Percentiles rank a stretch among this genome's conserved stretches.
phyloP scores from a whole-genome alignment of 2,888 invertebrate species.

The Linnaemya tessellans region DNA sequence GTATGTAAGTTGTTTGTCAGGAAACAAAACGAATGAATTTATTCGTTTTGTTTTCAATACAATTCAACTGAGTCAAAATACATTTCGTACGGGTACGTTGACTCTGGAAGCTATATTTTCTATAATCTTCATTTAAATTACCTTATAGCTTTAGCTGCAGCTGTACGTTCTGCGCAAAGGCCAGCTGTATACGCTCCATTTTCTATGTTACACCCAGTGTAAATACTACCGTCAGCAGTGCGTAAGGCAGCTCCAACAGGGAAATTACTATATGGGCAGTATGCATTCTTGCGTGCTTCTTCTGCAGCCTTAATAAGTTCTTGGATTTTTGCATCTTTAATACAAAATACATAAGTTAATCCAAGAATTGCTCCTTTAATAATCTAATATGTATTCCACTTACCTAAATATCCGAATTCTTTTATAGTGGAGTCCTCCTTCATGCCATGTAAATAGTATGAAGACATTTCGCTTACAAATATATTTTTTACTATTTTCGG shows the following conservation, averaged over 20 bases:
- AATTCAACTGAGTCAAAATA: no score
- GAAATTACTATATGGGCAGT: conserved; percentile 94
- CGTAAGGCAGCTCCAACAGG: conserved; percentile 93
- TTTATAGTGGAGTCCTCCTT: conserved; percentile 77
- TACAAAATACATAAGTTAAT: conserved; percentile 5
- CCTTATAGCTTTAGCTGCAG: conserved; percentile 88
- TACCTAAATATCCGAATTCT: conserved; percentile 78
- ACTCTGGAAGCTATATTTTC: no score
- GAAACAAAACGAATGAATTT: no score
- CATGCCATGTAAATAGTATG: conserved; percentile 78
- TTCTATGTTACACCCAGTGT: conserved; percentile 95
- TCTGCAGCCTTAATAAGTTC: conserved; percentile 87
- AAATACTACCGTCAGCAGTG: conserved; percentile 87
- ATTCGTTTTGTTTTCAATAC: no score
- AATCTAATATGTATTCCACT: not conserved
- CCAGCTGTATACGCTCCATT: conserved; percentile 90
- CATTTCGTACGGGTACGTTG: no score
- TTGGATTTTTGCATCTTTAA: conserved; percentile 86
- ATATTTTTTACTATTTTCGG: not conserved
- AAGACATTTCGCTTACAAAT: conserved; percentile 44
- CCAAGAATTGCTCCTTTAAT: not conserved
- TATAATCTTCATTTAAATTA: not conserved
- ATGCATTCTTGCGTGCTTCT: conserved; percentile 87
- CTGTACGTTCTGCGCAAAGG: conserved; percentile 95
- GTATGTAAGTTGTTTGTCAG: no score